Evolutionary conservation across 1,140 invertebrate genomes (phyloP).

Genomic region (Zophobas atratus): DNA sequence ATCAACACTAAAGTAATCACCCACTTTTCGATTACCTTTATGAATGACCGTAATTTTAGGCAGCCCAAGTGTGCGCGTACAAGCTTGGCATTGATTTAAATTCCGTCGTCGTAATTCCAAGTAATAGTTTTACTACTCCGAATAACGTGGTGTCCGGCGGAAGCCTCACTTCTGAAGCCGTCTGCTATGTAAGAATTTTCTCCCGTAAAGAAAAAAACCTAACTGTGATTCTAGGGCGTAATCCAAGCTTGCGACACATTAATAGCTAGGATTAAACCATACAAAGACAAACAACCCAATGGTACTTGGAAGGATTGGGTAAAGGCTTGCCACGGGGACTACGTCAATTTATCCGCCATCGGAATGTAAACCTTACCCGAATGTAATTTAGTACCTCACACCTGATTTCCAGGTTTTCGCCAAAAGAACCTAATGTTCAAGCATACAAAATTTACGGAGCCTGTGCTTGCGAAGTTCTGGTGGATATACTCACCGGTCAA

Average conservation of each 20-base stretch:
- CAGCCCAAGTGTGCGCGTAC: slow-evolving; percentile 82
- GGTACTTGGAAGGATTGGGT: slow-evolving; percentile 79
- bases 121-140: slow-evolving; percentile 74
- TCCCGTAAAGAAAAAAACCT: background rate
- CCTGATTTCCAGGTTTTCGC: slow-evolving; percentile 35
- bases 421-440: slow-evolving; percentile 35
- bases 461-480: slow-evolving; percentile 66
- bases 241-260: slow-evolving; percentile 79
- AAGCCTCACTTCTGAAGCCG: slow-evolving; percentile 74
- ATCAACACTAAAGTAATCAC: slow-evolving; percentile 75
- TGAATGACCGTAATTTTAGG: slow-evolving; percentile 67
- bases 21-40: background rate
- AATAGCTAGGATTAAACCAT: slow-evolving; percentile 74
- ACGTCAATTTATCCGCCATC: slow-evolving; percentile 71
- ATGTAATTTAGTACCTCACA: slow-evolving; percentile 18
- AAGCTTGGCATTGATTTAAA: slow-evolving; percentile 80
- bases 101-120: slow-evolving; percentile 79
- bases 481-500: slow-evolving; percentile 85
- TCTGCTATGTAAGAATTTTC: slow-evolving; percentile 69
- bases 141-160: slow-evolving; percentile 78
- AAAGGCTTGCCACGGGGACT: slow-evolving; percentile 70
- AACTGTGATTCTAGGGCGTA: slow-evolving; percentile 71
- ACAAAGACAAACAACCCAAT: slow-evolving; percentile 73
- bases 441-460: slow-evolving; percentile 57
- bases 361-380: slow-evolving; percentile 52